Evolutionary conservation across 2,113 vertebrate species (phyloP).

Genomic region (Poeciliopsis occidentalis): DNA sequence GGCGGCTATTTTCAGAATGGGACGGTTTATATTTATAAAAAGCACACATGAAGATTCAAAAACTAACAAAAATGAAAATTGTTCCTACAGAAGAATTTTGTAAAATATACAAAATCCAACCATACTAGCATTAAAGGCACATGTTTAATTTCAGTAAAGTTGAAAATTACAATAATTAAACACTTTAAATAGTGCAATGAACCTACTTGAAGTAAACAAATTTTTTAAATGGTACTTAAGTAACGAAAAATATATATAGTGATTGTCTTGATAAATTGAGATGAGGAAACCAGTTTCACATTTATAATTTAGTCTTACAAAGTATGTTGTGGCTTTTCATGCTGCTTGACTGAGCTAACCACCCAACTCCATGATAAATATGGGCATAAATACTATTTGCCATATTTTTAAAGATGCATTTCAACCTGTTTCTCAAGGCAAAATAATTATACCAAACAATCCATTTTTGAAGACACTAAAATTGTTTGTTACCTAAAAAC

Average conservation of each 20-base stretch:
- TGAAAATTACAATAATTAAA: not conserved
- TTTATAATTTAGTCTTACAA: not conserved
- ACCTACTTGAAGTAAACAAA: not conserved
- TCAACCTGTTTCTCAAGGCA: not conserved
- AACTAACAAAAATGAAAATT: not conserved
- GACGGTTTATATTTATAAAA: not conserved
- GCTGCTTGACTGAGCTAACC: too few species aligned
- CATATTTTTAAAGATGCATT: not conserved
- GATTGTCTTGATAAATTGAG: not conserved
- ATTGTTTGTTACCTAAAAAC: not conserved
- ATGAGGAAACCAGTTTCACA: not conserved
- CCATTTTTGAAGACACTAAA: not conserved
- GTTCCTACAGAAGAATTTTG: not conserved
- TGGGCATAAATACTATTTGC: not conserved
- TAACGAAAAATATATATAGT: not conserved
- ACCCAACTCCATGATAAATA: not conserved
- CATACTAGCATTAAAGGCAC: constrained; percentile 9
- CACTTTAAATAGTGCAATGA: constrained; percentile 21
- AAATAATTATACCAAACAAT: not conserved
- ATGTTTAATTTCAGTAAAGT: not conserved
- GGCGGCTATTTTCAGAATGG: not conserved
- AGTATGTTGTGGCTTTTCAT: not conserved
- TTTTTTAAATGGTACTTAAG: too few species aligned
- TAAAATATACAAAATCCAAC: not conserved
- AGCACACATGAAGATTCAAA: not conserved